Evolutionary conservation across 2,113 vertebrate species (phyloP).

Genomic region (Oncorhynchus nerka): DNA sequence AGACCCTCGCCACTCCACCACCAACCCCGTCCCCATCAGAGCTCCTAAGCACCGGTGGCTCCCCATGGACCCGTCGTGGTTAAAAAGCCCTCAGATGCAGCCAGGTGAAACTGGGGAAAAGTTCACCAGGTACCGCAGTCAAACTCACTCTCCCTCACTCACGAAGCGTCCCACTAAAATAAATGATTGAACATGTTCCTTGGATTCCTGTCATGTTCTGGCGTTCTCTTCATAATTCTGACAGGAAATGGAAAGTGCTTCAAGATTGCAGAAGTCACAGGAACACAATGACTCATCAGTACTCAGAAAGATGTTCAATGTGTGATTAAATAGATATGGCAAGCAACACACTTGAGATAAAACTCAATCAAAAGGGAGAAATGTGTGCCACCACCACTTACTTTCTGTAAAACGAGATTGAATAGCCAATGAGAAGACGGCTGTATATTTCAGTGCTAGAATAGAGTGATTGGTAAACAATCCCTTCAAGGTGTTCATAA

Average conservation of each 20-base stretch:
- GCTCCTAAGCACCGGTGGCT: slow-evolving; percentile 54
- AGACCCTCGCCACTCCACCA: slow-evolving; percentile 2
- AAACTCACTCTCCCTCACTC: slow-evolving; percentile 32
- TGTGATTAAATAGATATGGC: slow-evolving; percentile 18
- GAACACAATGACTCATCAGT: slow-evolving; percentile 24
- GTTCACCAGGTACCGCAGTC: slow-evolving; percentile 31
- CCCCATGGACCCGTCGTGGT: slow-evolving; percentile 62
- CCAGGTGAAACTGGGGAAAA: slow-evolving; percentile 69
- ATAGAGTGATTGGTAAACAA: slow-evolving; percentile 31
- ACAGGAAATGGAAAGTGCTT: slow-evolving; percentile 21
- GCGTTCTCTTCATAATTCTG: slow-evolving; percentile 31
- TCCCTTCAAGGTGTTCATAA: slow-evolving; percentile 24
- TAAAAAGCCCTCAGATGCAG: slow-evolving; percentile 59
- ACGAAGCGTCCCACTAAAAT: slow-evolving; percentile 33
- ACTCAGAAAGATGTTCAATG: slow-evolving; percentile 7
- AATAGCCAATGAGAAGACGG: background rate
- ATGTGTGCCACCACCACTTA: background rate
- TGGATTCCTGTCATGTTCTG: slow-evolving; percentile 23
- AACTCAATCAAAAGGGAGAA: background rate
- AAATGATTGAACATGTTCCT: slow-evolving; percentile 45
- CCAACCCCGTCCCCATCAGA: slow-evolving; percentile 45
- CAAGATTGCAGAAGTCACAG: background rate
- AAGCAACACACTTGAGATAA: background rate
- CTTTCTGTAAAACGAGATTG: background rate
- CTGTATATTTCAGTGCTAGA: slow-evolving; percentile 10